A percentile compares a stretch with the other conserved stretches of the same genome.
Evolutionary conservation across 1,140 invertebrate genomes (phyloP).

Genomic region (Macrobrachium nipponense): DNA sequence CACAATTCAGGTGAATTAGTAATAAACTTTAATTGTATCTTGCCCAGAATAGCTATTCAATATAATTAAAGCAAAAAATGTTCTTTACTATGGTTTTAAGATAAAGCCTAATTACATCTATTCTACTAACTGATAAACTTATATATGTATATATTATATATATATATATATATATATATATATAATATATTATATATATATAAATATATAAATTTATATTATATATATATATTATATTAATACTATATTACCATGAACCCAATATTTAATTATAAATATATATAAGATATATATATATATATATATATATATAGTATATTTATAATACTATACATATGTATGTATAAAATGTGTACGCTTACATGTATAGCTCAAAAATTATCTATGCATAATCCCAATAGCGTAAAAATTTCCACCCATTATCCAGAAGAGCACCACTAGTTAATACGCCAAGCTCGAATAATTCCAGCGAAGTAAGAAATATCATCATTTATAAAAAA

Average conservation of each 20-base stretch:
- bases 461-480: background rate
- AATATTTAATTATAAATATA: too few relatives aligned
- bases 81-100: too few relatives aligned
- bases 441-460: too few relatives aligned
- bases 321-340: background rate
- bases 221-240: background rate
- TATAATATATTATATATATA: conserved; percentile 36
- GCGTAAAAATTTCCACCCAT: too few relatives aligned
- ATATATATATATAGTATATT: background rate
- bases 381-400: background rate
- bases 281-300: background rate
- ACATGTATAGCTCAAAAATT: background rate
- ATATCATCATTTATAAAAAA: background rate
- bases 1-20: too few relatives aligned
- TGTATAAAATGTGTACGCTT: background rate
- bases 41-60: too few relatives aligned
- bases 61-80: too few relatives aligned
- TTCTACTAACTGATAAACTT: background rate
- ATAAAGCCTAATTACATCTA: too few relatives aligned
- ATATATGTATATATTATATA: conserved; percentile 39
- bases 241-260: too few relatives aligned
- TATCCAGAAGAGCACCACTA: too few relatives aligned
- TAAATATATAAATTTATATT: background rate
- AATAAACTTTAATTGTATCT: too few relatives aligned
- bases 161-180: conserved; percentile 38